phyloP scores from a whole-genome alignment of 2,113 vertebrate species.

The Fukomys damarensis region DNA sequence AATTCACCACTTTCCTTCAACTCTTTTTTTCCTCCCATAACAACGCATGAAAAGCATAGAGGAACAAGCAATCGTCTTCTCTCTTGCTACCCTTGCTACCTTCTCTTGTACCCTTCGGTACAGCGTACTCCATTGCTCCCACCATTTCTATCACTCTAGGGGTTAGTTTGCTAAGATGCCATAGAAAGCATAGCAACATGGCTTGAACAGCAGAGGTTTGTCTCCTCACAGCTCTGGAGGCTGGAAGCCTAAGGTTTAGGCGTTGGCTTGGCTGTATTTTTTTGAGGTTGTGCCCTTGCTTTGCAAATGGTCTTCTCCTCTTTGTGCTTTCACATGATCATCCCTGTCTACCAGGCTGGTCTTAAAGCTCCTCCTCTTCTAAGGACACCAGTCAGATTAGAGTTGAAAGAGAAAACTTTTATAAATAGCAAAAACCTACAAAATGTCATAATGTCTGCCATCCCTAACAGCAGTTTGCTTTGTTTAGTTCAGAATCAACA shows the following conservation, averaged over 20 bases:
- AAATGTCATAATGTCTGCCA: too few relatives aligned
- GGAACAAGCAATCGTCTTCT: not conserved
- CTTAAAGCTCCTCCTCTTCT: not conserved
- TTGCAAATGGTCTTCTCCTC: not conserved
- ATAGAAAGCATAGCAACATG: not conserved
- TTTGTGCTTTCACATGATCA: not conserved
- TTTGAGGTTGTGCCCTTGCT: not conserved
- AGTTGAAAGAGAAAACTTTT: too few relatives aligned
- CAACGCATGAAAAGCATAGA: not conserved
- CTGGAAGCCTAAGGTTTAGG: not conserved
- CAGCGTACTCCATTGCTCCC: too few relatives aligned
- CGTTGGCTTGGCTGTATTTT: not conserved
- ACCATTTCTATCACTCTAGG: not conserved
- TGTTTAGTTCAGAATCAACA: too few relatives aligned
- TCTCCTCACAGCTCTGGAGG: not conserved
- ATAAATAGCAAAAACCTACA: too few relatives aligned
- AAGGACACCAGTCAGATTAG: not conserved
- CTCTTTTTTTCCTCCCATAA: not conserved
- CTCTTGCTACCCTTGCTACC: not conserved
- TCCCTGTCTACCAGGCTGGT: not conserved
- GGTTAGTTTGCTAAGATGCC: not conserved
- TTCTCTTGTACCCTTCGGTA: not conserved
- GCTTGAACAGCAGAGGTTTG: not conserved
- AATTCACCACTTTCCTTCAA: constrained; percentile 2
- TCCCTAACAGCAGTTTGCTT: too few relatives aligned